Conservation (phyloP, 2,797 vertebrate species). For the Propithecus deckenii region DNA sequence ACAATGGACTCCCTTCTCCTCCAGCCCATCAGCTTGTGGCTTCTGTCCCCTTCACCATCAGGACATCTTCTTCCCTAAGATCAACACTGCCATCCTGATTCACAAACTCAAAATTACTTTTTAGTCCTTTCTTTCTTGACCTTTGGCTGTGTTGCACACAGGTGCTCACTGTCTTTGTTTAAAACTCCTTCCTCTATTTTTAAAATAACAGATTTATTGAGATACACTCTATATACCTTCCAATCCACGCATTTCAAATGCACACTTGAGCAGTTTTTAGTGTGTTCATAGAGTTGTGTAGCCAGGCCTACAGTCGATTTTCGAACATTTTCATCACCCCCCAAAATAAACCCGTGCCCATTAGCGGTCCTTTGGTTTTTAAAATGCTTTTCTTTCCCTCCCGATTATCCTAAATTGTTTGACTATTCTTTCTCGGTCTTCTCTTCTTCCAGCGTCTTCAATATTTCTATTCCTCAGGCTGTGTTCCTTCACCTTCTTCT, state of each 20-base stretch:
- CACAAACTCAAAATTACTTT: not conserved
- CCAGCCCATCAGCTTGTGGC: not conserved
- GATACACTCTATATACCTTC: not conserved
- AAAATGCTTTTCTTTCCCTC: not conserved
- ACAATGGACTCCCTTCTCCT: too few species aligned
- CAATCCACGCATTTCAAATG: not conserved
- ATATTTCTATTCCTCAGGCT: not conserved
- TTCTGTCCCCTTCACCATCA: not conserved
- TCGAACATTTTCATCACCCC: not conserved
- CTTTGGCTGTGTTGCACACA: not conserved
- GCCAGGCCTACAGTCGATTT: not conserved
- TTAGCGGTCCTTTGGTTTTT: not conserved
- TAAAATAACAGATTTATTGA: not conserved
- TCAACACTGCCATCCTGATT: too few species aligned
- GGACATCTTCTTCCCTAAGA: not conserved
- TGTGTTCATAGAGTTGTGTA: not conserved
- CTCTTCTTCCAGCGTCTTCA: not conserved
- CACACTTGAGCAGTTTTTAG: not conserved
- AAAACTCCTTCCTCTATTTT: not conserved
- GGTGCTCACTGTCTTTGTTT: not conserved
- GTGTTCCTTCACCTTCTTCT: not conserved
- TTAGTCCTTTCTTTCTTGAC: not conserved
- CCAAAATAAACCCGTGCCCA: not conserved
- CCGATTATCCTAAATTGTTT: not conserved
- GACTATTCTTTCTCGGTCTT: not conserved